Evolutionary conservation across 1,140 invertebrate genomes (phyloP).

Genomic region (Caenorhabditis briggsae): DNA sequence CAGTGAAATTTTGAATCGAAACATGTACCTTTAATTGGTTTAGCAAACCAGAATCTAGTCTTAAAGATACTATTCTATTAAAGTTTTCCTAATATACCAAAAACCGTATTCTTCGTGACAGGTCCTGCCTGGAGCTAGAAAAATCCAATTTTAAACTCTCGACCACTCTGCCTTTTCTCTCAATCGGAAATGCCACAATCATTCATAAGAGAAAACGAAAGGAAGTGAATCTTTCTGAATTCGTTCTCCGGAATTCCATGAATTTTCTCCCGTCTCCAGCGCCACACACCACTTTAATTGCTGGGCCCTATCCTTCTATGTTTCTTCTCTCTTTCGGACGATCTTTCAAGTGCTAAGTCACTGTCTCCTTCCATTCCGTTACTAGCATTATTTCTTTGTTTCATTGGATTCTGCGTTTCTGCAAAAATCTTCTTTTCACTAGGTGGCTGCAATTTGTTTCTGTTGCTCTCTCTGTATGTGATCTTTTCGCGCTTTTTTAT

Average conservation of each 20-base stretch:
- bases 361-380: constrained; percentile 32
- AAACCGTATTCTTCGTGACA: too few relatives aligned
- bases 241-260: constrained; percentile 26
- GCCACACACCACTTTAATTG: constrained; percentile 22
- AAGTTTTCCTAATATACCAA: too few relatives aligned
- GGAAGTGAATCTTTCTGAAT: constrained; percentile 10
- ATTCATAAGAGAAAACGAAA: constrained; percentile 11
- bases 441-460: constrained; percentile 36
- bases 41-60: too few relatives aligned
- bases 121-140: too few relatives aligned
- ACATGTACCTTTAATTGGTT: too few relatives aligned
- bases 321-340: neutral
- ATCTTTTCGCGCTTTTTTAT: neutral
- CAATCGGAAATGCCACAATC: constrained; percentile 17
- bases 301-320: neutral
- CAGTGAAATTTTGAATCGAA: too few relatives aligned
- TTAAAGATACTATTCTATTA: too few relatives aligned
- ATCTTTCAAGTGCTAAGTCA: constrained; percentile 49
- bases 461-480: neutral
- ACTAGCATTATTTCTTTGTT: constrained; percentile 52
- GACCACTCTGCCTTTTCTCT: neutral
- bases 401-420: constrained; percentile 3
- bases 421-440: neutral
- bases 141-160: too few relatives aligned
- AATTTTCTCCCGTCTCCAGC: neutral